Percentiles rank a stretch among this genome's conserved stretches.
Evolutionary conservation across 2,888 invertebrate species (phyloP).

Genomic region (Microplitis manilae): DNA sequence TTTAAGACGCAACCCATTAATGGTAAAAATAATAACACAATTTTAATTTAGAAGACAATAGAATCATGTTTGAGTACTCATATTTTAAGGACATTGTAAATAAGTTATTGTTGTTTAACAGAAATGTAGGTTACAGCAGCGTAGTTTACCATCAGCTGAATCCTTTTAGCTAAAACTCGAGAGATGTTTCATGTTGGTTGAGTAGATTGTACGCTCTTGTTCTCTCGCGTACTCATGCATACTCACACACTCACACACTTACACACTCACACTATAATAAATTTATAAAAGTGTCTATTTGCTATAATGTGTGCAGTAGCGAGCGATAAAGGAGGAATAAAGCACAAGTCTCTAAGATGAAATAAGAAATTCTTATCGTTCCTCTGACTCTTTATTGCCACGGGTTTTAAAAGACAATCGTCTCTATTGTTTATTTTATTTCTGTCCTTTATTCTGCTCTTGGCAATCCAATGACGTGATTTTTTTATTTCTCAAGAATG

Average conservation of each 20-base stretch:
- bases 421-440: neutral
- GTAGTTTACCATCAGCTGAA: conserved; percentile 55
- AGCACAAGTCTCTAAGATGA: neutral
- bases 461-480: neutral
- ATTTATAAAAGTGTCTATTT: neutral
- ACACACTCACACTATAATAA: neutral
- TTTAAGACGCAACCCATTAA: neutral
- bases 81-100: neutral
- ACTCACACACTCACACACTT: neutral
- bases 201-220: conserved; percentile 4
- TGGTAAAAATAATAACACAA: neutral
- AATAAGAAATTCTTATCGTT: neutral
- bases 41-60: neutral
- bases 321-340: neutral
- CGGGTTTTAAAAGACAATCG: neutral
- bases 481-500: neutral
- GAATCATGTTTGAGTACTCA: neutral
- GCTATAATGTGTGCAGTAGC: neutral
- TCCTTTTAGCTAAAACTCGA: conserved; percentile 14
- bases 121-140: neutral
- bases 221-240: neutral
- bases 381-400: neutral
- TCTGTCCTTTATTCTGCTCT: neutral
- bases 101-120: neutral
- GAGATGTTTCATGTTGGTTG: conserved; percentile 11